Percentiles rank a stretch among this genome's conserved stretches.
These are phyloP conservation scores for Characodon lateralis DNA, from an alignment of 2,797 vertebrate species.

Conservation along the genomic window DNA sequence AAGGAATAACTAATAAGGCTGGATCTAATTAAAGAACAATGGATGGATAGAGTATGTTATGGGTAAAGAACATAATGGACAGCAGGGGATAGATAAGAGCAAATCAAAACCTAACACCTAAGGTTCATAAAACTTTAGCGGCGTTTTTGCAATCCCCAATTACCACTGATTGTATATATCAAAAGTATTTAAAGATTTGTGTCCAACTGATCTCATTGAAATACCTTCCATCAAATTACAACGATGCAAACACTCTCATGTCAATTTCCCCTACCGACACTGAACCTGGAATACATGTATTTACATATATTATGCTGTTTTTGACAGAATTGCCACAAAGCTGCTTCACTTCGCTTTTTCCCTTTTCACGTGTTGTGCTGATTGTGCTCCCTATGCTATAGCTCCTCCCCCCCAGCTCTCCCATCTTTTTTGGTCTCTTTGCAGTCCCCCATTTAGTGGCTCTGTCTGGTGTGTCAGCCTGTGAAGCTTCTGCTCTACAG, in stretches of 20 bases:
- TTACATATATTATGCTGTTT: conserved; percentile 14
- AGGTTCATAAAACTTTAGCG: too few relatives aligned
- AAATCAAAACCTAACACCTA: too few relatives aligned
- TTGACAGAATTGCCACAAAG: conserved; percentile 12
- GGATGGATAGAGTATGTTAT: too few relatives aligned
- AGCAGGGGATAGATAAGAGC: too few relatives aligned
- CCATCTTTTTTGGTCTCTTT: conserved; percentile 47
- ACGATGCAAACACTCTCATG: neutral
- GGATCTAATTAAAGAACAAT: too few relatives aligned
- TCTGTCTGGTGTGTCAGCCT: conserved; percentile 70
- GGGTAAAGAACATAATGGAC: too few relatives aligned
- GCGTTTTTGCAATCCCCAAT: neutral
- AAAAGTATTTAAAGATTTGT: neutral
- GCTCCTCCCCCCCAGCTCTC: conserved; percentile 34
- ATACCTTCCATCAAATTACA: neutral
- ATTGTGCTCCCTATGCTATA: conserved; percentile 43
- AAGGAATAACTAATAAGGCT: too few relatives aligned
- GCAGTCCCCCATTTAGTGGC: conserved; percentile 60
- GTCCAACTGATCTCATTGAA: neutral
- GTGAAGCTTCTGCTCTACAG: conserved; percentile 74
- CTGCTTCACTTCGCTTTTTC: conserved; percentile 16
- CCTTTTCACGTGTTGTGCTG: conserved; percentile 32
- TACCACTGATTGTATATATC: neutral
- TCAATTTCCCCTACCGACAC: neutral
- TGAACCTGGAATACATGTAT: neutral